Conservation (phyloP, 2,113 vertebrate genomes). For the Oryzias curvinotus region DNA sequence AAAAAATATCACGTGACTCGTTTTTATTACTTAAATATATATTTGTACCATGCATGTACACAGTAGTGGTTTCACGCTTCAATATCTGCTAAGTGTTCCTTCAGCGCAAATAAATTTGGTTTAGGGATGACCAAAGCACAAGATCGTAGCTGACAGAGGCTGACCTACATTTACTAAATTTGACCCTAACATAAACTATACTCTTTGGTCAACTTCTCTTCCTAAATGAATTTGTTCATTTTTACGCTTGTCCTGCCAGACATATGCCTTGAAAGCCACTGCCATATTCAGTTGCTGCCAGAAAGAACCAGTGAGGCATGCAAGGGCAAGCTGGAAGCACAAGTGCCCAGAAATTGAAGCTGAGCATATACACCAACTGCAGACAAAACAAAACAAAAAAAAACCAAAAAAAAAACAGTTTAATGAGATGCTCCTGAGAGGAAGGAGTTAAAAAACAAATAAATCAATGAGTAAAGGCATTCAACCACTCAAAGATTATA, state of each 20-base stretch:
- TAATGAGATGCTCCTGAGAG: background rate
- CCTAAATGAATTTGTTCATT: constrained; percentile 4
- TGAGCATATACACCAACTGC: background rate
- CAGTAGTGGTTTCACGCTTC: too few species aligned
- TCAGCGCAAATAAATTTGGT: background rate
- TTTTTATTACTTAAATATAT: too few species aligned
- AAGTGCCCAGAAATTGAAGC: constrained; percentile 1
- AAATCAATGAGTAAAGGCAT: background rate
- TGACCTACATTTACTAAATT: background rate
- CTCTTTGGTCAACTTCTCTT: background rate
- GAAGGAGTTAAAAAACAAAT: background rate
- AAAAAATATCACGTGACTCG: too few species aligned
- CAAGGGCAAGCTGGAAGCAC: background rate
- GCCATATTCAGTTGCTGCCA: background rate
- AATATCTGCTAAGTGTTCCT: too few species aligned
- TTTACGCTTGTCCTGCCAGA: constrained; percentile 2
- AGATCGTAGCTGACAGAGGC: background rate
- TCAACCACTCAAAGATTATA: too few species aligned
- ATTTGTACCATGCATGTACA: too few species aligned
- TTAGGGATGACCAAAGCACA: background rate
- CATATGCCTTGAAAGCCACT: constrained; percentile 6
- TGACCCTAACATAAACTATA: background rate
- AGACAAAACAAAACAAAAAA: background rate
- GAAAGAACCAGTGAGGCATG: constrained; percentile 4
- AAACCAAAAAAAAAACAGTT: background rate